These are phyloP conservation scores for Phenacoccus solenopsis DNA, from an alignment of 1,140 invertebrate genomes.

Conservation along the genomic window DNA sequence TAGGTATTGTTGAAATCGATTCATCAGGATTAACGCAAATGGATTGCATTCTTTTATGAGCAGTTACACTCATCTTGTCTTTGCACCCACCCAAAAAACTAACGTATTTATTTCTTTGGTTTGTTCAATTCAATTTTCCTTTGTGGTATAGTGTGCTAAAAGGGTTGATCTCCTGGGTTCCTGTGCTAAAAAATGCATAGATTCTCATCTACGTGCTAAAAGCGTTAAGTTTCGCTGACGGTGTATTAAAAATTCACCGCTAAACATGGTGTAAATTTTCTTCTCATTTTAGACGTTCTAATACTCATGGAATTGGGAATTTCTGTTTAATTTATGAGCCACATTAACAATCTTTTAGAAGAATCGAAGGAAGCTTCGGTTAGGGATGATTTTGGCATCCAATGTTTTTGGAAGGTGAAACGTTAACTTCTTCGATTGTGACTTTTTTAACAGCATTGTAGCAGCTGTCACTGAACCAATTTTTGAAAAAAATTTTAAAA, in stretches of 20 bases:
- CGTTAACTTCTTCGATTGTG: slow-evolving; percentile 58
- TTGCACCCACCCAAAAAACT: slow-evolving; percentile 73
- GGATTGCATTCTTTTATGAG: slow-evolving; percentile 64
- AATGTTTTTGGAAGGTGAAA: slow-evolving; percentile 70
- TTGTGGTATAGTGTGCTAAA: slow-evolving; percentile 82
- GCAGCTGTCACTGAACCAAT: slow-evolving; percentile 91
- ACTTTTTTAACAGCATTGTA: slow-evolving; percentile 96
- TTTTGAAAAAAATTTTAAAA: too few species aligned
- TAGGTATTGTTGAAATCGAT: slow-evolving; percentile 68
- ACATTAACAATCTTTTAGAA: slow-evolving; percentile 86
- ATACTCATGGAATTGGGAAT: slow-evolving; percentile 83
- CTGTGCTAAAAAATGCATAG: slow-evolving; percentile 52
- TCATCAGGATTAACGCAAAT: slow-evolving; percentile 74
- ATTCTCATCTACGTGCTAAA: not conserved
- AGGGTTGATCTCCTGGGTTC: slow-evolving; percentile 82
- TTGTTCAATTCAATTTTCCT: slow-evolving; percentile 70
- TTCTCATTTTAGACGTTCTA: slow-evolving; percentile 76
- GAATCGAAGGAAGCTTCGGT: slow-evolving; percentile 80
- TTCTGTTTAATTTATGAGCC: slow-evolving; percentile 67
- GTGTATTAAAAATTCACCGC: too few species aligned
- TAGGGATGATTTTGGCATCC: slow-evolving; percentile 92
- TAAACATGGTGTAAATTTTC: too few species aligned
- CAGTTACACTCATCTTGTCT: slow-evolving; percentile 76
- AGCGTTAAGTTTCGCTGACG: not conserved
- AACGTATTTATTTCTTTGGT: slow-evolving; percentile 71